Evolutionary conservation across 2,797 vertebrate genomes (phyloP), one percentile per base, ranked within the genome.

Genomic region (Sus cebifrons): DNA sequence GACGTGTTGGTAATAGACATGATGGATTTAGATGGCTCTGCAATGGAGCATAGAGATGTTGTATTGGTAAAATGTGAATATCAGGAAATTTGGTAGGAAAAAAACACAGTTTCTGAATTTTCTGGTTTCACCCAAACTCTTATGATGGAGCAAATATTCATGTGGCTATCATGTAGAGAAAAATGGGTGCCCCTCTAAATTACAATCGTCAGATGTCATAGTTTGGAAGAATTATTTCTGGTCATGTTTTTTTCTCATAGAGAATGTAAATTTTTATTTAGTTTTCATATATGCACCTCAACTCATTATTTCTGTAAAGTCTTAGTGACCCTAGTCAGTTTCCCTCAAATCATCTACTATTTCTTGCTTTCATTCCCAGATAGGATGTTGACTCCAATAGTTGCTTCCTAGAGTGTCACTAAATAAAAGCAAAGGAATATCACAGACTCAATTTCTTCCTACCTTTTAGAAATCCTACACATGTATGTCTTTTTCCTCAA

Each of bases 1-100:
- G 84, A 87, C 25, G 27, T 86, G 11, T 92, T 96, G 71, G 44
- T 32, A 23, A 52, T 23, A 20, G 44, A 52, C 94, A 91, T 64
- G 13, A 73, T 79, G 14, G 2, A 60, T 49, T 73, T 27, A 60
- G 6, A 79, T 1, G 14, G 11, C 15, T 52, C 83, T 78, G 12
- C 11, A 93, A 77, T 78, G 49, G 86, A 60, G 56, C 4, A 64
- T 0, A 91, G 5, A 36, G 44, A 49, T 12, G 0, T 49, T 91
- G 14, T 36, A 0, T 49, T 74, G 18, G 13, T 44, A 56, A 94
- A 44, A 44, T 23, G 32, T 0, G 16, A 73, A 68, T 32, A n/a
- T 74, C 58, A 85, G 16, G 3, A 94, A 67, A 85, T 89, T 64
- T 65, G 6, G 10, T 58, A 89, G 49, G 20, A 78, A 84, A 56